Base-by-base conservation (phyloP, 2,888 invertebrate species). In the Thereva unica region DNA sequence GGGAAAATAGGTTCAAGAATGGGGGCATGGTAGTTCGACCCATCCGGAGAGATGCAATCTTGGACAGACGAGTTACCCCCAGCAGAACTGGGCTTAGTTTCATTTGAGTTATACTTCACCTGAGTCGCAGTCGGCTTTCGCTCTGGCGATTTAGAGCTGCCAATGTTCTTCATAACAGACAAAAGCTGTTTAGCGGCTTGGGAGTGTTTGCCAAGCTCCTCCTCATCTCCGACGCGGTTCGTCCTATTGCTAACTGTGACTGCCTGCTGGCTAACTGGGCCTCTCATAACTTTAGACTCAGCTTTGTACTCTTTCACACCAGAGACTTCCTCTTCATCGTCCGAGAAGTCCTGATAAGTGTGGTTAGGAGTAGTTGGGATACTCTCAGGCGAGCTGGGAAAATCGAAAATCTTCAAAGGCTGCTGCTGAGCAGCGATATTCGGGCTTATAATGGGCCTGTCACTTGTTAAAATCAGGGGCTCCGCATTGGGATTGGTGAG, bases 251-350 rank as follows among this genome's bases (percentile, higher is more conserved):
- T 75, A 5, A 80, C 83, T 12, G 88, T 86, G 10, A 89, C 87
- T 42, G 91, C 91, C 71, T 87, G 86, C 75, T 91, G 91, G 67
- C 87, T 84, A 68, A 89, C 86, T 0, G 91, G 90, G 0, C 88
- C 90, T 57, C 85, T 83, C 90, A 91, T 91, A n/a, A 91, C 90
- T 74, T 86, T 87, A 56, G 88, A 86, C 69, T 89, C 86, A 53
- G 87, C 87, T 67, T 83, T 83, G 75, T 89, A 87, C 76, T 87
- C 86, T 10, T 84, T 84, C 44, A 85, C 77, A 68, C 80, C 80
- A 65, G 80, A 82, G 35, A 81, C 80, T 50, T 80, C 82, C 9
- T 72, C 59, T 41, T 78, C 75, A 63, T 78, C 75, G 53, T 78
- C 77, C 59, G 77, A 74, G 9, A 72, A 66, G 54, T 79, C 80